Evolutionary conservation across 2,888 invertebrate genomes (phyloP).

Genomic region (Matsumyia berberina): DNA sequence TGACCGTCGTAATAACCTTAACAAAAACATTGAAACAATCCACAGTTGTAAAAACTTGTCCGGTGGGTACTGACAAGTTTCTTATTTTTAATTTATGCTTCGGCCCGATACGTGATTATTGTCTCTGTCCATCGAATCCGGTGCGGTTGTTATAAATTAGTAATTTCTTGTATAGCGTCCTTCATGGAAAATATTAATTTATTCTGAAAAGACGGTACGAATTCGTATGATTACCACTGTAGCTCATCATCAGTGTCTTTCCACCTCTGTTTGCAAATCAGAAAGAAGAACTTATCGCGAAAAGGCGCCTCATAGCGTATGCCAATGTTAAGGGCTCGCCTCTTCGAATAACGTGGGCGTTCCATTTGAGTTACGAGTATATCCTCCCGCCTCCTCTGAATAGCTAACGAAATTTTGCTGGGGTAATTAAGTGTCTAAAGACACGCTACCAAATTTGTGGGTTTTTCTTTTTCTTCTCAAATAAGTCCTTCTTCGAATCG

Average conservation of each 20-base stretch:
- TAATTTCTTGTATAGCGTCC: slow-evolving; percentile 11
- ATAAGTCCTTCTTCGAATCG: slow-evolving; percentile 67
- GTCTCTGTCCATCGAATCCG: not conserved
- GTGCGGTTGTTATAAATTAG: not conserved
- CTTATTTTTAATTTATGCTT: slow-evolving; percentile 11
- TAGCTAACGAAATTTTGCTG: slow-evolving; percentile 27
- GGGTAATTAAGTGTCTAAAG: slow-evolving; percentile 58
- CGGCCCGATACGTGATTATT: slow-evolving; percentile 9
- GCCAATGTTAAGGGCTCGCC: slow-evolving; percentile 13
- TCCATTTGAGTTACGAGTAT: slow-evolving; percentile 25
- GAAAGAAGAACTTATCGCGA: slow-evolving; percentile 20
- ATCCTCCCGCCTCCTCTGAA: slow-evolving; percentile 1
- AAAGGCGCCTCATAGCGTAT: slow-evolving; percentile 40
- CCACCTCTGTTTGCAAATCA: too few relatives aligned
- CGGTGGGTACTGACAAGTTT: not conserved
- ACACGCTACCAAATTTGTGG: slow-evolving; percentile 66
- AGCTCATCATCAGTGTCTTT: too few relatives aligned
- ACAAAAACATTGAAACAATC: not conserved
- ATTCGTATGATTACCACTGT: too few relatives aligned
- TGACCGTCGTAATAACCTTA: slow-evolving; percentile 16
- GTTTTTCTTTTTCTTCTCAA: slow-evolving; percentile 32
- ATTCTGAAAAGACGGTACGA: too few relatives aligned
- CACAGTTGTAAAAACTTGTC: slow-evolving; percentile 23
- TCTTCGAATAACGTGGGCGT: slow-evolving; percentile 20
- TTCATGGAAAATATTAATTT: slow-evolving; percentile 38